Conservation (phyloP, 2,113 vertebrate genomes). For the Brachionichthys hirsutus region DNA sequence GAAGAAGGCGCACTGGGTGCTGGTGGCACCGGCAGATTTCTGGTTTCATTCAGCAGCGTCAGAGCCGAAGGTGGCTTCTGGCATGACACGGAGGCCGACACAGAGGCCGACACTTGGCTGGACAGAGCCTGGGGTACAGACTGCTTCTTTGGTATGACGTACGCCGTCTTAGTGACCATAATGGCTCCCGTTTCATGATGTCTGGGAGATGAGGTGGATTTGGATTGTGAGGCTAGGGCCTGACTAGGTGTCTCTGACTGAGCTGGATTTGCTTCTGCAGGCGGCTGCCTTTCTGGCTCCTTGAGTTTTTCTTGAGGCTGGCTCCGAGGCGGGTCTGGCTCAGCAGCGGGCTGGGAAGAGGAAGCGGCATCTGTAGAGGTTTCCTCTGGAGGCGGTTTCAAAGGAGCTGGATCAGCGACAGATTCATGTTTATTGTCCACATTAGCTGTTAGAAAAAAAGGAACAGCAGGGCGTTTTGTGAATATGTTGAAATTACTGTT, state of each 20-base stretch:
- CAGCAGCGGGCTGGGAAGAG: constrained; percentile 6
- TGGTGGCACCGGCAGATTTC: constrained; percentile 61
- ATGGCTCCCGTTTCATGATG: constrained; percentile 64
- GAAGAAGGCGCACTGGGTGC: constrained; percentile 70
- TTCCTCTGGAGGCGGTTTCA: constrained; percentile 30
- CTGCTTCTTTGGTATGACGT: constrained; percentile 67
- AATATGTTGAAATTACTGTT: no score
- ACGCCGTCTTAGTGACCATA: constrained; percentile 56
- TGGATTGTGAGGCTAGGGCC: constrained; percentile 16
- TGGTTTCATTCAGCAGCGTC: constrained; percentile 38
- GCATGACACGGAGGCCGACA: constrained; percentile 33
- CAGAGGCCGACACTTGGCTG: constrained; percentile 9
- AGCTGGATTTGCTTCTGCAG: constrained; percentile 39
- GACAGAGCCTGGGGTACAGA: constrained; percentile 44
- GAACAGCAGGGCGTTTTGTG: constrained; percentile 37
- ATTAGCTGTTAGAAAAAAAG: constrained; percentile 59
- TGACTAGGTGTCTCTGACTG: constrained; percentile 63
- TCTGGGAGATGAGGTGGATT: constrained; percentile 65
- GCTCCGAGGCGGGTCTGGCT: constrained; percentile 15
- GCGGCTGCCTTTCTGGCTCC: constrained; percentile 36
- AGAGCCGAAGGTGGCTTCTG: constrained; percentile 62
- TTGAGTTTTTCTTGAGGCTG: constrained; percentile 43
- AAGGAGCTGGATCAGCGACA: constrained; percentile 25
- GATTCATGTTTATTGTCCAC: constrained; percentile 37
- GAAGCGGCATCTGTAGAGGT: constrained; percentile 12